These are phyloP conservation scores for Abramis brama DNA, from an alignment of 2,113 vertebrate species.

Conservation along the genomic window DNA sequence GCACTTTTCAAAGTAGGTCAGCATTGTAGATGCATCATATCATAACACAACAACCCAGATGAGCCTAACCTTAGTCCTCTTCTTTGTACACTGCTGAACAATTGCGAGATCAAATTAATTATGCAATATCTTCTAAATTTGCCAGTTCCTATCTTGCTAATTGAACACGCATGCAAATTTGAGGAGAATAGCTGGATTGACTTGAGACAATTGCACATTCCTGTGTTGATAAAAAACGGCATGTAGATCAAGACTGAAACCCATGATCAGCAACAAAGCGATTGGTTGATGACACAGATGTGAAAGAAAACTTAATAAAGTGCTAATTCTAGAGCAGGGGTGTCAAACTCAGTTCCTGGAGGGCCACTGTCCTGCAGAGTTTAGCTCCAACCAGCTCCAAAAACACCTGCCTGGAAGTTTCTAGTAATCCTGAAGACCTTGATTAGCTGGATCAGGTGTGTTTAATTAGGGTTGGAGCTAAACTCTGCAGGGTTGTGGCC, in stretches of 20 bases:
- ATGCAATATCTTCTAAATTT: background rate
- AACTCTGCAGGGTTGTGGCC: too few species aligned
- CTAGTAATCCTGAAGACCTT: too few species aligned
- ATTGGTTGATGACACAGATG: background rate
- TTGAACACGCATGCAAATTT: constrained; percentile 12
- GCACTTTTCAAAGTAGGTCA: background rate
- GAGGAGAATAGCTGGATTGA: background rate
- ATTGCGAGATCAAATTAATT: background rate
- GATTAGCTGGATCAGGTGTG: too few species aligned
- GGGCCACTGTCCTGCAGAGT: too few species aligned
- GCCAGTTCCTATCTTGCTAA: background rate
- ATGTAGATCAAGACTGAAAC: background rate
- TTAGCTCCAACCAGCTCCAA: too few species aligned
- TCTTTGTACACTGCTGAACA: background rate
- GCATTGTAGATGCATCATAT: background rate
- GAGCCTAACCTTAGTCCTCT: background rate
- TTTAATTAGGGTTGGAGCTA: too few species aligned
- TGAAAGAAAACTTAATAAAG: background rate
- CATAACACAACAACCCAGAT: background rate
- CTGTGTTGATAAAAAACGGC: background rate
- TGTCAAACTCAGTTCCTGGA: too few species aligned
- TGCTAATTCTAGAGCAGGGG: background rate
- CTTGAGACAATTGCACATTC: background rate
- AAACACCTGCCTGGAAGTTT: too few species aligned
- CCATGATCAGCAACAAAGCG: background rate